Conservation (phyloP, 2,888 invertebrate genomes). For the Leistus spinibarbis region DNA sequence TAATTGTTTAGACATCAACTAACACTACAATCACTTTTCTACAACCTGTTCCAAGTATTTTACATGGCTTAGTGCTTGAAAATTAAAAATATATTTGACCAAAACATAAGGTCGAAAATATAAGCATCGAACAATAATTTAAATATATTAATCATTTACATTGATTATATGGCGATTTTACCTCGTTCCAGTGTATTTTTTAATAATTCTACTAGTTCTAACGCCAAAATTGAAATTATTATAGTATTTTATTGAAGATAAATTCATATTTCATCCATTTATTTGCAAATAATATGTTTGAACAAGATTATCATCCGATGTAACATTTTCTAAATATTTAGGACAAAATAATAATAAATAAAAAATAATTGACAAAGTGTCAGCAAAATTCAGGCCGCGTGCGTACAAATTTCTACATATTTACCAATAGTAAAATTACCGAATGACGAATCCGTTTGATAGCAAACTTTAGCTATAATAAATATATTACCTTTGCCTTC, state of each 20-base stretch:
- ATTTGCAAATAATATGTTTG: too few species aligned
- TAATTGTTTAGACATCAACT: not conserved
- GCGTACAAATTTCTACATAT: not conserved
- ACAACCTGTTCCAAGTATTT: not conserved
- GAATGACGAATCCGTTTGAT: not conserved
- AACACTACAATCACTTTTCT: not conserved
- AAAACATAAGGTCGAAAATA: not conserved
- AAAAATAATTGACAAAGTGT: not conserved
- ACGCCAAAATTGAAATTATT: too few species aligned
- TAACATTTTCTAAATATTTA: not conserved
- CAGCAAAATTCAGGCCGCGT: slow-evolving; percentile 4
- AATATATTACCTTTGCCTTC: slow-evolving; percentile 58
- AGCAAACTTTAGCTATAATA: not conserved
- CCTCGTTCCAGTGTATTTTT: too few species aligned
- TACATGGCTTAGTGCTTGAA: not conserved
- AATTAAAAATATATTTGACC: not conserved
- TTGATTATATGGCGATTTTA: too few species aligned
- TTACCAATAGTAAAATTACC: not conserved
- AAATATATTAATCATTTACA: not conserved
- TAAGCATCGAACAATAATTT: not conserved
- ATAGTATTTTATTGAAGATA: not conserved
- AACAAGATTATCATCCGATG: not conserved
- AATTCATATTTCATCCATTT: not conserved
- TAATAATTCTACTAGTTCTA: too few species aligned
- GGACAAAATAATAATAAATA: not conserved